Percentiles rank a stretch among this genome's conserved stretches.
Evolutionary conservation across 2,113 vertebrate genomes (phyloP).

Genomic region (Symphodus melops): DNA sequence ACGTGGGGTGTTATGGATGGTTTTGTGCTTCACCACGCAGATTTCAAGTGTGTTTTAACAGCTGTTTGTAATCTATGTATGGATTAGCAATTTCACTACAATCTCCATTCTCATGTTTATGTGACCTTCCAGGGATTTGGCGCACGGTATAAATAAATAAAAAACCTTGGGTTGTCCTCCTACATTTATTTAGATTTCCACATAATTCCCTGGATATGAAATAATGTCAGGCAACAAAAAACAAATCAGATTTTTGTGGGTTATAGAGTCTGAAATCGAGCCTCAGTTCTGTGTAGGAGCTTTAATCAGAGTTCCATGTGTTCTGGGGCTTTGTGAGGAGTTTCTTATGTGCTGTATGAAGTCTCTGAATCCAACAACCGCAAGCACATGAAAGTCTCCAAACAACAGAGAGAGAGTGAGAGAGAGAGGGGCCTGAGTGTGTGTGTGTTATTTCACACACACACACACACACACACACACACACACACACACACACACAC

Average conservation of each 20-base stretch:
- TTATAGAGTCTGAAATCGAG: slow-evolving; percentile 10
- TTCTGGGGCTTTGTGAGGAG: slow-evolving; percentile 11
- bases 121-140: neutral
- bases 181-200: slow-evolving; percentile 5
- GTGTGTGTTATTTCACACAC: neutral
- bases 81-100: slow-evolving; percentile 34
- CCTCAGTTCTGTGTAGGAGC: slow-evolving; percentile 7
- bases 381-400: slow-evolving; percentile 23
- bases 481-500: neutral
- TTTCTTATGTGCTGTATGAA: slow-evolving; percentile 54
- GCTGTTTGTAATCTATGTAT: slow-evolving; percentile 14
- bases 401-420: neutral
- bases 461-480: neutral
- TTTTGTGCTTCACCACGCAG: neutral
- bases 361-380: slow-evolving; percentile 15
- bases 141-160: neutral
- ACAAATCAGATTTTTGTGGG: neutral
- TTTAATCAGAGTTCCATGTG: slow-evolving; percentile 41
- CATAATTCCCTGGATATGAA: neutral
- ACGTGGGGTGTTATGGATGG: slow-evolving; percentile 21
- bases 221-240: neutral
- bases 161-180: neutral
- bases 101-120: slow-evolving; percentile 14
- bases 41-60: slow-evolving; percentile 37
- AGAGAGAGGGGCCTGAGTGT: neutral